Conservation (phyloP, 1,140 invertebrate genomes). For the Saccostrea echinata region DNA sequence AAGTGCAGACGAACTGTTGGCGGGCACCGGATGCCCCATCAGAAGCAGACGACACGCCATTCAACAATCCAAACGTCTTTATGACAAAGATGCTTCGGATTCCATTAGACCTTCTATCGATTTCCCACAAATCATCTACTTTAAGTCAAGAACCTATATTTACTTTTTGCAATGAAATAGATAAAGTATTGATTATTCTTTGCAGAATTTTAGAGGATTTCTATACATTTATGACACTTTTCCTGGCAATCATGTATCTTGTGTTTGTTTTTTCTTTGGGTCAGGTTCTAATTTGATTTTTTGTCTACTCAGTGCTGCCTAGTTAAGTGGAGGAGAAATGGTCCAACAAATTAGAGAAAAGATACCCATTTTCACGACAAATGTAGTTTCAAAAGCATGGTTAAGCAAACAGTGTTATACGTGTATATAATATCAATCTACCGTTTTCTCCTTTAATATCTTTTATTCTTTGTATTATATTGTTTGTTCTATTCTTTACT, state of each 20-base stretch:
- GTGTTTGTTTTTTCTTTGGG: background rate
- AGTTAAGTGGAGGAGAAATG: background rate
- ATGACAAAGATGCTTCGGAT: slow-evolving; percentile 23
- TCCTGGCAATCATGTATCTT: background rate
- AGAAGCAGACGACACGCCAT: slow-evolving; percentile 15
- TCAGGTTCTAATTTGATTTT: background rate
- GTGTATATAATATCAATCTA: too few relatives aligned
- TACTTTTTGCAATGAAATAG: slow-evolving; percentile 35
- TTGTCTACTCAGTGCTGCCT: background rate
- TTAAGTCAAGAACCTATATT: slow-evolving; percentile 28
- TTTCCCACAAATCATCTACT: slow-evolving; percentile 28
- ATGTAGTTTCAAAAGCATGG: too few relatives aligned
- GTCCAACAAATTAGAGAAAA: background rate
- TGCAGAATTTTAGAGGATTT: background rate
- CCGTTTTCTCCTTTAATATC: too few relatives aligned
- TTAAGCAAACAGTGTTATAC: too few relatives aligned
- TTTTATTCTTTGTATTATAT: too few relatives aligned
- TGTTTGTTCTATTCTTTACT: too few relatives aligned
- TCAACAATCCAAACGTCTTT: slow-evolving; percentile 36
- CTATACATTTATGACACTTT: background rate
- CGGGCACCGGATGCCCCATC: slow-evolving; percentile 12
- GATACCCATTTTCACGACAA: too few relatives aligned
- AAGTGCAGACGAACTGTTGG: background rate
- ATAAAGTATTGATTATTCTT: slow-evolving; percentile 28
- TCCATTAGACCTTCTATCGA: slow-evolving; percentile 18